Evolutionary conservation across 2,113 vertebrate genomes (phyloP), one percentile per base, ranked within the genome.

Genomic region (Anarrhichthys ocellatus): DNA sequence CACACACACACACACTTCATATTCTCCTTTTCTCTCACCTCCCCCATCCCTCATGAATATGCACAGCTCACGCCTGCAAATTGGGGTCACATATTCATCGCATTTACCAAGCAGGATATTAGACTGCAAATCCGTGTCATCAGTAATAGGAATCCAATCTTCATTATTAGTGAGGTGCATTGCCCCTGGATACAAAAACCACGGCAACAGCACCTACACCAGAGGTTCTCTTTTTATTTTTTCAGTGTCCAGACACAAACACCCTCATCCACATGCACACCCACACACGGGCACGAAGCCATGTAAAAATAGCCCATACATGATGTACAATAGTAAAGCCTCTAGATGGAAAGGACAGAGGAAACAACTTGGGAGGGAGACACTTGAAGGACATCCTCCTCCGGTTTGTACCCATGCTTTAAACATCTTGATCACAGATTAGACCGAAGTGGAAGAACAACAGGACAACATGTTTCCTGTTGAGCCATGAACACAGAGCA

Each of bases 11-110:
- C 0, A 63, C 32, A 32, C 50, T n/a, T 69, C n/a, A 38, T 18
- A 27, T 75, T 68, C 24, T 36, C 36, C 50, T 80, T 73, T 61
- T 24, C 48, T 68, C 67, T 48, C 76, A 77, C 82, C 80, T 79
- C 79, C 86, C 81, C 73, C 64, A 50, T 66, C 63, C 78, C 56
- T 70, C 85, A 68, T 87, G 80, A 88, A 85, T 67, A 82, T 74
- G 67, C 82, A 40, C 44, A 1, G 72, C 72, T 76, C 72, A 6
- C 40, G 38, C 18, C 54, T 44, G 89, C 77, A 93, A 90, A 94
- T 93, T 88, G 91, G 80, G 82, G 87, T 91, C 87, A 90, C 66
- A 75, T 76, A 85, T 90, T 87, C 86, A 83, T 81, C 44, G 2
- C 64, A 44, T 65, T 74, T 66, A 34, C 50, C 42, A 50, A 59